A percentile compares a stretch with the other conserved stretches of the same genome.
Conservation (phyloP, 2,888 invertebrate genomes). For the Cremastinae sp. region DNA sequence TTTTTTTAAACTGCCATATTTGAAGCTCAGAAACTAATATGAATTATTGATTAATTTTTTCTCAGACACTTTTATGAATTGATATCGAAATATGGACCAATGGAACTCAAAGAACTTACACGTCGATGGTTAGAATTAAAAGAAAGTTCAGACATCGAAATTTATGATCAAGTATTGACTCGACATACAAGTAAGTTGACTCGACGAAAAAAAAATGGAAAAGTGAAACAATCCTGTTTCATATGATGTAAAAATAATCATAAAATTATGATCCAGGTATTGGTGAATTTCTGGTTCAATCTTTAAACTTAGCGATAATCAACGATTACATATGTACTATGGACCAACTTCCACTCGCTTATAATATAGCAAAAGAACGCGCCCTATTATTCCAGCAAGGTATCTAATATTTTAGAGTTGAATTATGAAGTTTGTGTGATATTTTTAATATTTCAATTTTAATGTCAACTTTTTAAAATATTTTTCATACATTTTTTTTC, state of each 20-base stretch:
- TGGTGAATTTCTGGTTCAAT: slow-evolving; percentile 65
- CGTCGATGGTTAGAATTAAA: slow-evolving; percentile 60
- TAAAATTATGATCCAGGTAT: slow-evolving; percentile 58
- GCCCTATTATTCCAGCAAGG: not conserved
- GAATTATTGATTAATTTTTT: not conserved
- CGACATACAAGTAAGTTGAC: slow-evolving; percentile 45
- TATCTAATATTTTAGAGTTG: slow-evolving; percentile 34
- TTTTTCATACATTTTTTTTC: no score
- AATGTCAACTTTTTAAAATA: no score
- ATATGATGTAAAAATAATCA: not conserved
- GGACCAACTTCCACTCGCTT: slow-evolving; percentile 58
- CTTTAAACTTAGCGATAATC: slow-evolving; percentile 62
- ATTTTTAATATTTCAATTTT: no score
- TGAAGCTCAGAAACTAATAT: not conserved
- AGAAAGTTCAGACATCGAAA: slow-evolving; percentile 41
- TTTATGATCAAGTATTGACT: slow-evolving; percentile 51
- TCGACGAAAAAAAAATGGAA: slow-evolving; percentile 2
- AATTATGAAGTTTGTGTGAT: no score
- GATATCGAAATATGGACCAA: slow-evolving; percentile 62
- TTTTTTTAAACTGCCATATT: not conserved
- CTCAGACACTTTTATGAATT: slow-evolving; percentile 64
- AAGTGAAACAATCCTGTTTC: not conserved
- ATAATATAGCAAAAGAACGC: slow-evolving; percentile 38
- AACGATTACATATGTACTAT: slow-evolving; percentile 61
- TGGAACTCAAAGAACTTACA: slow-evolving; percentile 53